Evolutionary conservation across 23 tunicate species (phyloP).

Genomic region (Halocynthia roretzi): DNA sequence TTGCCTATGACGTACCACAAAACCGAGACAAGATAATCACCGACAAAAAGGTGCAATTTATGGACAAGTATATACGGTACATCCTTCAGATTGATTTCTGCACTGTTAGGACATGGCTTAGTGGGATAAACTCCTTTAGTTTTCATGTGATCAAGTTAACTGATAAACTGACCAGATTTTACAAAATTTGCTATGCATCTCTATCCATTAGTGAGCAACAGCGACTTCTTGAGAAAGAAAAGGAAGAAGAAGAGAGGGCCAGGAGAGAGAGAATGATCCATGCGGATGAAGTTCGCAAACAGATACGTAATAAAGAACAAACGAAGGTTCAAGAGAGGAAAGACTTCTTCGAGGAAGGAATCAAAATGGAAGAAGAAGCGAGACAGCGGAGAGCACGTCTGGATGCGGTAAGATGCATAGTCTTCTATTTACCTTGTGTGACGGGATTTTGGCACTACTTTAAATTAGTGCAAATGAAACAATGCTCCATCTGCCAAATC

Average conservation of each 20-base stretch:
- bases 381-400: constrained; percentile 66
- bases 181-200: no score
- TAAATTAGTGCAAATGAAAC: background rate
- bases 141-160: background rate
- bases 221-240: constrained; percentile 71
- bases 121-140: background rate
- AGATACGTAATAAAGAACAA: constrained; percentile 77
- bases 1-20: no score
- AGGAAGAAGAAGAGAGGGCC: constrained; percentile 48
- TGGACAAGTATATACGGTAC: no score
- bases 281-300: constrained; percentile 90
- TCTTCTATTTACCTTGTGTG: background rate
- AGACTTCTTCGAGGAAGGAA: constrained; percentile 92
- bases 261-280: constrained; percentile 34
- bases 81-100: no score
- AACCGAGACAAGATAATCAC: no score
- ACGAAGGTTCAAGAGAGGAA: constrained; percentile 61
- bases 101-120: no score
- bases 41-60: no score
- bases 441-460: background rate
- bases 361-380: constrained; percentile 95
- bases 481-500: no score
- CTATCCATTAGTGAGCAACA: constrained; percentile 64
- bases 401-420: constrained; percentile 51
- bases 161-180: background rate